Conservation (phyloP, 1,140 invertebrate species). For the Platyura marginata region DNA sequence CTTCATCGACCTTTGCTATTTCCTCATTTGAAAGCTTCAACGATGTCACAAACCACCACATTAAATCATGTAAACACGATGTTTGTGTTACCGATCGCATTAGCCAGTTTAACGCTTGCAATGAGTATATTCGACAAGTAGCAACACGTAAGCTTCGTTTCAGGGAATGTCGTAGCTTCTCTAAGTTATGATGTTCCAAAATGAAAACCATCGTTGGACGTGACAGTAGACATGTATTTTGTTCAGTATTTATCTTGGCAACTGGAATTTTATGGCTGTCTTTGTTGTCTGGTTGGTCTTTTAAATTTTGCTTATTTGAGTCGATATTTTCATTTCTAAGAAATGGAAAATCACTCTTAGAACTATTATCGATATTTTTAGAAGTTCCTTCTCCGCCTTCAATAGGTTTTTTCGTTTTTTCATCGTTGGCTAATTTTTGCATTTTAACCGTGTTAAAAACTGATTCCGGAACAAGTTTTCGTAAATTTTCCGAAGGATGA, state of each 20-base stretch:
- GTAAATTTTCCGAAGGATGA: constrained; percentile 60
- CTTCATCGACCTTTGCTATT: constrained; percentile 9
- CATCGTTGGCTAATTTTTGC: not conserved
- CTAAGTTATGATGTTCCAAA: constrained; percentile 68
- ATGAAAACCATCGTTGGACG: constrained; percentile 70
- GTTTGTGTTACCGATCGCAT: constrained; percentile 80
- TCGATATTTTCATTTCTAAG: not conserved
- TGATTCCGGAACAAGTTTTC: constrained; percentile 39
- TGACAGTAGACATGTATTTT: constrained; percentile 24
- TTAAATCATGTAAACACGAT: constrained; percentile 74
- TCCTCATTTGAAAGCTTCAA: constrained; percentile 33
- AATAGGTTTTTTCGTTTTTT: not conserved
- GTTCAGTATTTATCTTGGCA: not conserved
- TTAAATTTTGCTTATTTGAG: not conserved
- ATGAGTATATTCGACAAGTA: constrained; percentile 66
- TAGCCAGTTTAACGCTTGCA: constrained; percentile 85
- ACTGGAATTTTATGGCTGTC: not conserved
- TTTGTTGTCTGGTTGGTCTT: not conserved
- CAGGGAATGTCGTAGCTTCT: constrained; percentile 63
- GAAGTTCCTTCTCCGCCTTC: not conserved
- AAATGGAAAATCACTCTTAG: not conserved
- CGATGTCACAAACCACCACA: constrained; percentile 87
- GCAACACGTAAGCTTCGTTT: constrained; percentile 64
- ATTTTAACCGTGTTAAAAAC: not conserved
- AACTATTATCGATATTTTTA: not conserved